phyloP scores from a whole-genome alignment of 2,888 invertebrate genomes.

The Oscheius sp. region DNA sequence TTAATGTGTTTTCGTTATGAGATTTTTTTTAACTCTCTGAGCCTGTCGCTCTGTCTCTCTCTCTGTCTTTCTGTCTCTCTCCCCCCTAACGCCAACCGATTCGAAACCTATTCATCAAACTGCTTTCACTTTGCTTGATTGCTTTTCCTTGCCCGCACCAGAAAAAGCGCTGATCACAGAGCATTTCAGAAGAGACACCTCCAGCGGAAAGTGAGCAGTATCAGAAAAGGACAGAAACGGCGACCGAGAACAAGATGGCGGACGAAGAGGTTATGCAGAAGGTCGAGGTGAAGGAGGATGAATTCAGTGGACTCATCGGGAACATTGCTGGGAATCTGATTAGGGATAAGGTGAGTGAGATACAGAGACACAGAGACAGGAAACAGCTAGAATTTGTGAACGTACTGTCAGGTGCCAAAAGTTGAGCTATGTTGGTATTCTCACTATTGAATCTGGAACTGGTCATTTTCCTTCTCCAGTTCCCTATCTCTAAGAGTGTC shows the following conservation, averaged over 20 bases:
- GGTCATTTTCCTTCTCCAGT: too few relatives aligned
- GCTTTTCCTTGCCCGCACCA: neutral
- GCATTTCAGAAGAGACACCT: neutral
- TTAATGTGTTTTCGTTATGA: neutral
- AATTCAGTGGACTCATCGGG: conserved; percentile 71
- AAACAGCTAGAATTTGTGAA: too few relatives aligned
- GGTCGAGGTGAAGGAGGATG: conserved; percentile 56
- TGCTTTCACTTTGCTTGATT: conserved; percentile 17
- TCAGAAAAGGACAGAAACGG: conserved; percentile 6
- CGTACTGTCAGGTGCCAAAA: too few relatives aligned
- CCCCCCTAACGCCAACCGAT: neutral
- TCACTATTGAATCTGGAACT: too few relatives aligned
- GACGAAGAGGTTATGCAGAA: conserved; percentile 40
- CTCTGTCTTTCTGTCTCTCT: neutral
- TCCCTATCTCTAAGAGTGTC: too few relatives aligned
- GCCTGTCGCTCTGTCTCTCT: neutral
- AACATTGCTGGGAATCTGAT: conserved; percentile 70
- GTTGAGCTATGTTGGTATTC: too few relatives aligned
- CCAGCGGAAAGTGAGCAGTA: conserved; percentile 12
- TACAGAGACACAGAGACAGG: neutral
- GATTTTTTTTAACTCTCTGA: neutral
- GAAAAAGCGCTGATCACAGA: neutral
- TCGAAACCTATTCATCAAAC: neutral
- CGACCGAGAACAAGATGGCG: conserved; percentile 10
- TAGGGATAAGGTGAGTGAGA: conserved; percentile 61